Evolutionary conservation across 2,888 invertebrate genomes (phyloP).

Genomic region (Eristalis pertinax): DNA sequence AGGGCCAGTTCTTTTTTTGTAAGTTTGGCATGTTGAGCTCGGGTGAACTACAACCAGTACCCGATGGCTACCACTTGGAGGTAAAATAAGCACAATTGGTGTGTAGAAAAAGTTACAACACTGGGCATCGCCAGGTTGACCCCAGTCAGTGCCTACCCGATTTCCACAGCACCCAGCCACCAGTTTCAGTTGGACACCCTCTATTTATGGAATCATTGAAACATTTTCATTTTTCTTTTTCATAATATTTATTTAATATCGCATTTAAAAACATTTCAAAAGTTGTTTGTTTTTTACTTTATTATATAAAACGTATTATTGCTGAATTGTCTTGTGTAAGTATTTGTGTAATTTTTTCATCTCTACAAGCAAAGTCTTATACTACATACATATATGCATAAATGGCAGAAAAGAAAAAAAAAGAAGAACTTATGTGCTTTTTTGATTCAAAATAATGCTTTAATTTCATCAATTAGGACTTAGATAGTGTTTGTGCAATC

Average conservation of each 20-base stretch:
- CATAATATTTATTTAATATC: slow-evolving; percentile 38
- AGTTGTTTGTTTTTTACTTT: background rate
- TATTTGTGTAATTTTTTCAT: slow-evolving; percentile 17
- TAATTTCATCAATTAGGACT: background rate
- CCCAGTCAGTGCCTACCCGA: too few relatives aligned
- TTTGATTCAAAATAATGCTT: background rate
- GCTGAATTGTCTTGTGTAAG: slow-evolving; percentile 38
- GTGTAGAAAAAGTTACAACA: too few relatives aligned
- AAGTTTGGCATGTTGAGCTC: too few relatives aligned
- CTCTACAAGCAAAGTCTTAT: slow-evolving; percentile 25
- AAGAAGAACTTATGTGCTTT: background rate
- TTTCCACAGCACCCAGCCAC: too few relatives aligned
- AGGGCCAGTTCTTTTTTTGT: too few relatives aligned
- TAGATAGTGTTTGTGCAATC: background rate
- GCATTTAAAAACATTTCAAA: slow-evolving; percentile 18
- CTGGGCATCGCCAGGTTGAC: too few relatives aligned
- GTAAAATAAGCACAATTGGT: too few relatives aligned
- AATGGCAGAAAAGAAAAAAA: background rate
- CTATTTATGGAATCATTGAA: background rate
- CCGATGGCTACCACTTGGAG: too few relatives aligned
- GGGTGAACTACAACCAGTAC: too few relatives aligned
- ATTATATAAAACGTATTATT: slow-evolving; percentile 20
- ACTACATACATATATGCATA: background rate
- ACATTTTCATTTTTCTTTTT: background rate
- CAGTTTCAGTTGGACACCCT: background rate